phyloP scores from a whole-genome alignment of 2,113 vertebrate species.

The Syngnathoides biaculeatus region DNA sequence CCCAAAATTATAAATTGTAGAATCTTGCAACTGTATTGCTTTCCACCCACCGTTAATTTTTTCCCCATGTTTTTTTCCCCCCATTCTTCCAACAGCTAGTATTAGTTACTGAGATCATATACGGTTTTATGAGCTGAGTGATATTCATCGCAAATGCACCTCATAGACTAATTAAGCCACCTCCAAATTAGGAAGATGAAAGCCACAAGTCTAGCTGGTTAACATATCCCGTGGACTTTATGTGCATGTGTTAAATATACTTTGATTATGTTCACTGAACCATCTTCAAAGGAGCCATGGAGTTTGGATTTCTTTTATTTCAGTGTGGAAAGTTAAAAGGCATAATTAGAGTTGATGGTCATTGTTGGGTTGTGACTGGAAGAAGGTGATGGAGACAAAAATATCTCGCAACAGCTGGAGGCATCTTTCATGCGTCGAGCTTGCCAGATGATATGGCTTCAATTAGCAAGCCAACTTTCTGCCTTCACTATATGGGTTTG shows the following conservation, averaged over 20 bases:
- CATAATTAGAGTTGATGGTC: conserved; percentile 1
- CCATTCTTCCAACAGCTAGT: no score
- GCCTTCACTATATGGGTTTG: neutral
- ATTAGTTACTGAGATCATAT: no score
- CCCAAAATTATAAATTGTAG: no score
- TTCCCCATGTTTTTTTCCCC: no score
- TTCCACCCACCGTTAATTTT: no score
- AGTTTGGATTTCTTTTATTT: neutral
- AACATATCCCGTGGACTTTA: neutral
- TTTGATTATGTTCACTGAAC: neutral
- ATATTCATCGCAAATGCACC: neutral
- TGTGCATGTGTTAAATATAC: neutral
- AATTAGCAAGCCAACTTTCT: neutral
- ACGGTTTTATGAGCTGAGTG: neutral
- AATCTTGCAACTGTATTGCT: no score
- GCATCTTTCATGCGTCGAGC: neutral
- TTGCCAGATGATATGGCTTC: neutral
- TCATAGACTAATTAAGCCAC: neutral
- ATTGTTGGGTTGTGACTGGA: neutral
- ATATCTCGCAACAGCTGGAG: neutral
- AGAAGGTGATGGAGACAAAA: conserved; percentile 1
- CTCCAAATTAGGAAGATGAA: conserved; percentile 2
- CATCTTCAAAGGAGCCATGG: conserved; percentile 24
- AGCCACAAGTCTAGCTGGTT: neutral
- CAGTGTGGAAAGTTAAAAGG: conserved; percentile 8